Base-by-base conservation (phyloP, 2,113 vertebrate genomes). In the Neolamprologus toae region DNA sequence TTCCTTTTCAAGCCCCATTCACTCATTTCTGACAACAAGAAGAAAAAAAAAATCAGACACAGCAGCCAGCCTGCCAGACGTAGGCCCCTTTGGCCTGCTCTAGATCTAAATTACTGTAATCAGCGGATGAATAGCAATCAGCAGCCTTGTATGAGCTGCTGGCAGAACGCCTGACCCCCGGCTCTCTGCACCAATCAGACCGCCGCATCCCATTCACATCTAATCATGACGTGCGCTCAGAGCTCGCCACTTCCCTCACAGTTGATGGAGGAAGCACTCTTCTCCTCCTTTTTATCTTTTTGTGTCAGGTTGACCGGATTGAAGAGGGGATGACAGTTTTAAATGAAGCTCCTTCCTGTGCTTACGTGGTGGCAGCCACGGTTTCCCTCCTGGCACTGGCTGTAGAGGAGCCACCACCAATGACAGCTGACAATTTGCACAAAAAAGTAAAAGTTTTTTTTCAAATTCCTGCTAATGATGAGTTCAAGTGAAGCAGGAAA, bases 91-190 rank as follows among this genome's bases (percentile, higher is more conserved):
- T 84, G 88, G 93, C 89, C 87, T 37, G 54, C 92, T 93, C 91
- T 85, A 93, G 86, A 92, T 94, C 92, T 92, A 93, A 95, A 96
- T 96, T 82, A 94, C 94, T 93, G 94, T 95, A 96, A 96, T 97
- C 95, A 92, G 92, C 19, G 90, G 93, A 93, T 94, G 94, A 96
- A 96, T 95, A 95, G 96, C 94, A 96, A 96, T 96, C 95, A 96
- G 93, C 85, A 89, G 87, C 91, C 92, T 96, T 96, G 94, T 96
- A 89, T 83, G 90, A 92, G 88, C 92, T 31, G 51, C 94, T 94
- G 94, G 92, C 94, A 92, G 87, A 91, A 71, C 37, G 89, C 94
- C 93, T 93, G 94, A 95, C 95, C 94, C 88, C 80, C 61, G 9
- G 71, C 73, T 80, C 92, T 89, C 88, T 93, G 84, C 79, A 85